Conservation (phyloP, 2,113 vertebrate genomes). For the Condylura cristata region DNA sequence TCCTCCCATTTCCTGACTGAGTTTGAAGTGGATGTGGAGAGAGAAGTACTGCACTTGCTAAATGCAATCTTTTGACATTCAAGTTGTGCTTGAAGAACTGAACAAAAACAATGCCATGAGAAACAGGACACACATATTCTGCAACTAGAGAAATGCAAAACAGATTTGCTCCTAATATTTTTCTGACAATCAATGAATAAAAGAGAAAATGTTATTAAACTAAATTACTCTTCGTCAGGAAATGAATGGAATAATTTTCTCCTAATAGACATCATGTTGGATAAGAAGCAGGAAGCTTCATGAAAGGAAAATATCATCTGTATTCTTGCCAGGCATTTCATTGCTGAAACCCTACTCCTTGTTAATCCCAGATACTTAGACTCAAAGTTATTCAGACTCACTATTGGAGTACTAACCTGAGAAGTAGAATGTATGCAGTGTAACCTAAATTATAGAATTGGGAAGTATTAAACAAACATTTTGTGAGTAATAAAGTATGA, state of each 20-base stretch:
- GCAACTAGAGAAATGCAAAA: conserved; percentile 83
- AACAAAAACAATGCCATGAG: conserved; percentile 71
- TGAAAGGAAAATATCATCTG: conserved; percentile 36
- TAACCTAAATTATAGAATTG: neutral
- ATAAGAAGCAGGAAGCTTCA: conserved; percentile 76
- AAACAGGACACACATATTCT: conserved; percentile 79
- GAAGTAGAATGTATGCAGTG: neutral
- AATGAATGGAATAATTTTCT: conserved; percentile 84
- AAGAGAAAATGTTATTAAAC: conserved; percentile 85
- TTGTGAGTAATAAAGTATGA: neutral
- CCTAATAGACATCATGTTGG: conserved; percentile 77
- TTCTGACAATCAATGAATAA: conserved; percentile 84
- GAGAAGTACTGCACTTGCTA: neutral
- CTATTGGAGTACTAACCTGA: neutral
- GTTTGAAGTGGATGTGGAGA: neutral
- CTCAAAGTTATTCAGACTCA: neutral
- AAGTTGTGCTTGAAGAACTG: conserved; percentile 2
- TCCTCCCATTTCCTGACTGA: neutral
- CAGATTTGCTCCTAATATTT: conserved; percentile 84
- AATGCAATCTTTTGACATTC: conserved; percentile 29
- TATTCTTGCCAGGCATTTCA: neutral
- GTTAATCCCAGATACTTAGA: neutral
- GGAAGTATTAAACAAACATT: neutral
- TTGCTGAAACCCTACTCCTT: neutral
- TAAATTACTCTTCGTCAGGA: conserved; percentile 85